Base-by-base conservation (phyloP, 2,797 vertebrate species). In the Neomorphus geoffroyi region DNA sequence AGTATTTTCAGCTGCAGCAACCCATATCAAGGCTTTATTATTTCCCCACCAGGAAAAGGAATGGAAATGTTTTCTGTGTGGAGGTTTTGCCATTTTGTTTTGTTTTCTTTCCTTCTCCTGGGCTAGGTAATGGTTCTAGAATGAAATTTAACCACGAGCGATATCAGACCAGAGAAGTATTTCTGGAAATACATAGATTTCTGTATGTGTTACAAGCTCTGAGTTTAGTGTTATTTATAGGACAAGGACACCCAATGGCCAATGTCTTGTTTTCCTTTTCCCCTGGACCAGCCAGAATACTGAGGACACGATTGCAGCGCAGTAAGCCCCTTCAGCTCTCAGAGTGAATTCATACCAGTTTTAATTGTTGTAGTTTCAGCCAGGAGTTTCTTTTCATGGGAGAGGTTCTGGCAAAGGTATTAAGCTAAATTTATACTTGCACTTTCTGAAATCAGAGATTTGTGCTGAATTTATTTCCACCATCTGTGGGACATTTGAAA, bases 341-440 rank as follows among this genome's bases (percentile, higher is more conserved):
- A 10, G 23, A 17, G 4, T 81, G 46, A 57, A 90, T 82, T 81
- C 53, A 45, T 41, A 56, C 57, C 51, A 18, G 8, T 54, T 91
- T 89, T 75, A 91, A 94, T 89, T 88, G 58, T 65, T 37, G n/a
- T 89, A 67, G 41, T 83, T 91, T 75, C 24, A 94, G 53, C 62
- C 79, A 72, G 61, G 66, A 86, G 22, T 37, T 94, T 91, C 77
- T 94, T 71, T 81, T 75, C 50, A 73, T 70, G 26, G 66, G 22
- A 81, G 60, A 80, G 21, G n/a, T 80, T 85, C 90, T 84, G 57
- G 46, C 70, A 69, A 51, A 95, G 82, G 39, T 33, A 37, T 86
- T 84, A 65, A 92, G 84, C 53, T 88, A 58, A 77, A 93, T 90
- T 78, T 94, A 88, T 94, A 66, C 35, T 79, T 78, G 6, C 8